Evolutionary conservation across 2,797 vertebrate species (phyloP).

Genomic region (Iguana delicatissima): DNA sequence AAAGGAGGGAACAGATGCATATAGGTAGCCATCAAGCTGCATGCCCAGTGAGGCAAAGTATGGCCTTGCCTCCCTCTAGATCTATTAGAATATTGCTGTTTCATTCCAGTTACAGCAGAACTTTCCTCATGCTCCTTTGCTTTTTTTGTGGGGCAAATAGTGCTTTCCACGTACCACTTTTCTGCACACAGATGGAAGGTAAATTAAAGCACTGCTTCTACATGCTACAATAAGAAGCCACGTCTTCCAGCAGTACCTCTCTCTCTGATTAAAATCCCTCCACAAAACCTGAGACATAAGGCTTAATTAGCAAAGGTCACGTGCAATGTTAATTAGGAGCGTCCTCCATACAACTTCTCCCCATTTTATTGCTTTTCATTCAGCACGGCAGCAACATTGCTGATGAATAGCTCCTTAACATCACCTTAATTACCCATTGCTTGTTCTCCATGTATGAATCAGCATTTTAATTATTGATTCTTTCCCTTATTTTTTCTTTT

Average conservation of each 20-base stretch:
- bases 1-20: neutral
- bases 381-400: neutral
- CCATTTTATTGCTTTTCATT: constrained; percentile 1
- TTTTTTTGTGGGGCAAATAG: neutral
- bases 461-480: neutral
- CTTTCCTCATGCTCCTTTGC: neutral
- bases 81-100: neutral
- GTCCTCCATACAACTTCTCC: no score
- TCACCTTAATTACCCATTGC: neutral
- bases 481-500: neutral
- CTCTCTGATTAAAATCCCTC: neutral
- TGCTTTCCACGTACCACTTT: neutral
- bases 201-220: no score
- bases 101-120: neutral
- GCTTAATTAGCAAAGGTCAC: neutral
- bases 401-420: neutral
- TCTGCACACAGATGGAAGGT: no score
- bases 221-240: neutral
- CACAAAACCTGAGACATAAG: neutral
- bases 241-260: neutral
- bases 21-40: no score
- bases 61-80: neutral
- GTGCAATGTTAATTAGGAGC: neutral
- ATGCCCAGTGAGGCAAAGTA: no score
- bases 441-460: neutral